Conservation (phyloP, 1,140 invertebrate species). For the Temnothorax curvispinosus region DNA sequence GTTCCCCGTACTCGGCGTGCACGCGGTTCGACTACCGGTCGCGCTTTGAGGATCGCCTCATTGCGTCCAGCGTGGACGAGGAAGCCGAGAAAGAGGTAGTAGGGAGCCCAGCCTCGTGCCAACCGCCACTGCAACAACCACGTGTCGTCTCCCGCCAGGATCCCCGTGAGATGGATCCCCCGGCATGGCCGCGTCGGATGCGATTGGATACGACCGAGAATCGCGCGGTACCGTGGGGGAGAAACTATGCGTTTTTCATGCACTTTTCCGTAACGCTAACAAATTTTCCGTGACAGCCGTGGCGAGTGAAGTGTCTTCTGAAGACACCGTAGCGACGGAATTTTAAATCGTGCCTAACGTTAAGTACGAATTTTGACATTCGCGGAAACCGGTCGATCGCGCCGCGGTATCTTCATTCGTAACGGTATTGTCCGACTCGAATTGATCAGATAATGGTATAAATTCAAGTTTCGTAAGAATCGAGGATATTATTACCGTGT, state of each 20-base stretch:
- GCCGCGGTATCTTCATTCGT: background rate
- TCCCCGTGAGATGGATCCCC: slow-evolving; percentile 51
- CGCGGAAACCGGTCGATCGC: slow-evolving; percentile 9
- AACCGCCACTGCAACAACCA: slow-evolving; percentile 65
- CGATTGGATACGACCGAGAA: slow-evolving; percentile 49
- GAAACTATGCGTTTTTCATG: slow-evolving; percentile 36
- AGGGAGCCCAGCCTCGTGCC: slow-evolving; percentile 69
- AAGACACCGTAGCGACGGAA: background rate
- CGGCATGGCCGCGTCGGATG: slow-evolving; percentile 48
- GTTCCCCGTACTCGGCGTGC: slow-evolving; percentile 66
- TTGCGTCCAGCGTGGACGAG: slow-evolving; percentile 73
- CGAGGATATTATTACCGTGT: background rate
- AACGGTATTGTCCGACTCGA: background rate
- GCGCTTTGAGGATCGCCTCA: slow-evolving; percentile 75
- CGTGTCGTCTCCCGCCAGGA: slow-evolving; percentile 76
- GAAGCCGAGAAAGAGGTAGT: slow-evolving; percentile 65
- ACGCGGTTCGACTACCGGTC: slow-evolving; percentile 76
- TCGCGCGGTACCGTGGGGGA: background rate
- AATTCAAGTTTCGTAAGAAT: background rate
- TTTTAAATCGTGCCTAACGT: background rate
- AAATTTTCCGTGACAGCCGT: slow-evolving; percentile 3
- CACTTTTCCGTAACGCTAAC: slow-evolving; percentile 11
- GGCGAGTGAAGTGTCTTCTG: too few relatives aligned
- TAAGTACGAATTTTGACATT: background rate
- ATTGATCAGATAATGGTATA: background rate